phyloP scores from a whole-genome alignment of 2,797 vertebrate species.

The Amphiprion clarkii region DNA sequence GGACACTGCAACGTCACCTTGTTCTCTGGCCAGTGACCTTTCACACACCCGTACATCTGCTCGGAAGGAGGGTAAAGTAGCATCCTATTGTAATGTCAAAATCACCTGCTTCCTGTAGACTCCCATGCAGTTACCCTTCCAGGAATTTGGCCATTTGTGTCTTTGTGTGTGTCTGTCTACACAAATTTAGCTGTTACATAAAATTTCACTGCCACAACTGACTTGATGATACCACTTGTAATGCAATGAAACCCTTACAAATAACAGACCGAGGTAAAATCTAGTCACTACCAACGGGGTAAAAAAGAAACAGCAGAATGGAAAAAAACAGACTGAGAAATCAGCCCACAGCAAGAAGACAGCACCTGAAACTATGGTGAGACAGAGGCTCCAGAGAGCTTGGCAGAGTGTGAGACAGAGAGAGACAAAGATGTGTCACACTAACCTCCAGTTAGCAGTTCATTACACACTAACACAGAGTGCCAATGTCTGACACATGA shows the following conservation, averaged over 20 bases:
- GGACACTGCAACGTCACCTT: conserved; percentile 49
- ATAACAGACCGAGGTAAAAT: conserved; percentile 11
- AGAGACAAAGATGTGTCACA: conserved; percentile 75
- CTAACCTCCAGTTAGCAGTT: conserved; percentile 57
- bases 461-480: conserved; percentile 50
- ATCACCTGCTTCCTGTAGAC: conserved; percentile 75
- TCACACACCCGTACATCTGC: conserved; percentile 58
- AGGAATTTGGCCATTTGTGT: conserved; percentile 56
- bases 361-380: conserved; percentile 64
- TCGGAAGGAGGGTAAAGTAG: conserved; percentile 21
- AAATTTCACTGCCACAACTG: conserved; percentile 21
- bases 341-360: conserved; percentile 35
- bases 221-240: conserved; percentile 13
- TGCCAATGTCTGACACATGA: conserved; percentile 41
- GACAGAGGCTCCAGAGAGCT: conserved; percentile 61
- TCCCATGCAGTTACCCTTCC: conserved; percentile 54
- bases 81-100: conserved; percentile 47
- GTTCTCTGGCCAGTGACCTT: conserved; percentile 64
- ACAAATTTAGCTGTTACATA: background rate
- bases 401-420: conserved; percentile 71
- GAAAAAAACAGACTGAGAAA: conserved; percentile 24
- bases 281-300: background rate
- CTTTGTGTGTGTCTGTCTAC: conserved; percentile 3
- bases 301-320: conserved; percentile 3
- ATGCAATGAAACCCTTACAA: background rate